These are phyloP conservation scores for Stylophora pistillata DNA, from an alignment of 64 coral and sea anemone genomes.

Conservation along the genomic window DNA sequence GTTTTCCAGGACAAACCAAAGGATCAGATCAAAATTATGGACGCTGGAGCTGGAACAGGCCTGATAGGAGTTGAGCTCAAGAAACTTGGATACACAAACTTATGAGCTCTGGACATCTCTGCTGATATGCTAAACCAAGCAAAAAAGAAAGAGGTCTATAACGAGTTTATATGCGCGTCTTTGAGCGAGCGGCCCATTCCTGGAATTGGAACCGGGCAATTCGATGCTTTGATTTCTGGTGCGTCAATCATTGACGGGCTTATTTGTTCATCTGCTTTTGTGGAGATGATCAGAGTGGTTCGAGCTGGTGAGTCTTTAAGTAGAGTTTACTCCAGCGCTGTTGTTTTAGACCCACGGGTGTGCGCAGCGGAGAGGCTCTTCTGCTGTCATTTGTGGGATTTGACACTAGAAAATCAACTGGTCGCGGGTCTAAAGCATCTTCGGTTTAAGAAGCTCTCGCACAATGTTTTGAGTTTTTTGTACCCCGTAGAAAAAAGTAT, in stretches of 20 bases:
- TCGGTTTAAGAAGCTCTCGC: too few relatives aligned
- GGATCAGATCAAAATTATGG: neutral
- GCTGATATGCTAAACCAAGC: conserved; percentile 41
- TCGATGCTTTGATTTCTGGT: conserved; percentile 27
- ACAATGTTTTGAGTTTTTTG: too few relatives aligned
- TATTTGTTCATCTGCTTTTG: neutral
- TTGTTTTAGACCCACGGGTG: neutral
- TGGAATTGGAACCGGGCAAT: conserved; percentile 7
- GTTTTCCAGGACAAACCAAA: neutral
- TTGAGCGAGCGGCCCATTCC: conserved; percentile 17
- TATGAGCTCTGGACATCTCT: conserved; percentile 42
- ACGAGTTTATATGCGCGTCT: conserved; percentile 23
- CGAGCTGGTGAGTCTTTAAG: neutral
- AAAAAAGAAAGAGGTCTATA: conserved; percentile 48
- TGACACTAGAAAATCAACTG: too few relatives aligned
- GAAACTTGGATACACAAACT: conserved; percentile 30
- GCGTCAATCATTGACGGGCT: neutral
- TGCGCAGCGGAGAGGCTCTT: too few relatives aligned
- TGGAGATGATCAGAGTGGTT: neutral
- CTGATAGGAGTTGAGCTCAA: neutral
- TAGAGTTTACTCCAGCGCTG: neutral
- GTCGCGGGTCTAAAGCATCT: too few relatives aligned
- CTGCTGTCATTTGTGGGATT: too few relatives aligned
- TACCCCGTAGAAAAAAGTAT: too few relatives aligned
- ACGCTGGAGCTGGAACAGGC: conserved; percentile 19